Evolutionary conservation across 2,888 invertebrate genomes (phyloP).

Genomic region (Seira ritae): DNA sequence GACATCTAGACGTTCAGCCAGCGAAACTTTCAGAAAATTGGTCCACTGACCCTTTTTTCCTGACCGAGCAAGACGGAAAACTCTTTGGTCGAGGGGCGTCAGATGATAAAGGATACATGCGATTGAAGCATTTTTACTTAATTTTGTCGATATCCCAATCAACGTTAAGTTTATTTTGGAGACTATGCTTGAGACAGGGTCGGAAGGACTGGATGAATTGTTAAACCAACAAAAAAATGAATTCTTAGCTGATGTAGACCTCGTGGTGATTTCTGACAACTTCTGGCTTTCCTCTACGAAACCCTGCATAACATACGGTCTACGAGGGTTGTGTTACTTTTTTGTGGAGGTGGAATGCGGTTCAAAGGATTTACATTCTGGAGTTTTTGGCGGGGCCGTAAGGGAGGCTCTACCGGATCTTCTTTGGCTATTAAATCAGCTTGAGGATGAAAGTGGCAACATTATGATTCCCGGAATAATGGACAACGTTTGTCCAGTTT

Average conservation of each 20-base stretch:
- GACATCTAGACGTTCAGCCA: constrained; percentile 99
- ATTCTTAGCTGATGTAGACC: constrained; percentile 81
- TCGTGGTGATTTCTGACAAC: constrained; percentile 82
- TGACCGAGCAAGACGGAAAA: constrained; percentile 91
- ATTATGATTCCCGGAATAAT: constrained; percentile 90
- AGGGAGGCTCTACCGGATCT: constrained; percentile 86
- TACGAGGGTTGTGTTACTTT: constrained; percentile 95
- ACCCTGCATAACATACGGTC: constrained; percentile 97
- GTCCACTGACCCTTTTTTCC: constrained; percentile 94
- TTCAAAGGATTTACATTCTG: constrained; percentile 95
- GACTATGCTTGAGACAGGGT: constrained; percentile 99
- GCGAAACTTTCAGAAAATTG: constrained; percentile 93
- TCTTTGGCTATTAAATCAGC: constrained; percentile 87
- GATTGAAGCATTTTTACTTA: constrained; percentile 89
- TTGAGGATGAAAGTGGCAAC: constrained; percentile 91
- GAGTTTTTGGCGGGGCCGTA: constrained; percentile 96
- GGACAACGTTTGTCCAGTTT: constrained; percentile 87
- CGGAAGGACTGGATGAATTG: constrained; percentile 94
- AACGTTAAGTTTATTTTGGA: constrained; percentile 93
- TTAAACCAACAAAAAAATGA: constrained; percentile 83
- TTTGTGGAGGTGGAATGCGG: constrained; percentile 92
- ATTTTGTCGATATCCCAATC: constrained; percentile 81
- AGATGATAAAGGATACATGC: constrained; percentile 97
- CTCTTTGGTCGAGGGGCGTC: constrained; percentile 93
- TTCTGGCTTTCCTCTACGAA: constrained; percentile 98